phyloP scores from a whole-genome alignment of 2,888 invertebrate genomes.

The Blastobasis lacticolella region DNA sequence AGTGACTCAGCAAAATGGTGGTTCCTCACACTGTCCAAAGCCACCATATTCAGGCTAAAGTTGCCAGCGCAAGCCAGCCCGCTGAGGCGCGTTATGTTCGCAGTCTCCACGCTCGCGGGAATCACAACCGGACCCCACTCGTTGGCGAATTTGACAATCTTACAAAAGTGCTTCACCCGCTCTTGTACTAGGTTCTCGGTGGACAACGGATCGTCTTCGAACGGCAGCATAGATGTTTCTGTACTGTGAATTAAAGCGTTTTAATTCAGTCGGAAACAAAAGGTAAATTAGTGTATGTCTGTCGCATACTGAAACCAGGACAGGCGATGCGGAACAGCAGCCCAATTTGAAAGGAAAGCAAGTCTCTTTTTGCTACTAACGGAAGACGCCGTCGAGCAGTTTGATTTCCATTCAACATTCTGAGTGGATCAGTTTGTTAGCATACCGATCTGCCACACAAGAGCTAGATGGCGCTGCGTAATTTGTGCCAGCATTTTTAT shows the following conservation, averaged over 20 bases:
- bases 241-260: slow-evolving; percentile 32
- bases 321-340: too few species aligned
- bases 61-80: slow-evolving; percentile 66
- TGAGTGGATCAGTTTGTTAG: too few species aligned
- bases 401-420: too few species aligned
- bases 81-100: slow-evolving; percentile 42
- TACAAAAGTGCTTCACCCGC: slow-evolving; percentile 51
- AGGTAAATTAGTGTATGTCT: background rate
- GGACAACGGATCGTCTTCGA: slow-evolving; percentile 68
- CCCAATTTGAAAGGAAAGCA: too few species aligned
- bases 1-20: slow-evolving; percentile 83
- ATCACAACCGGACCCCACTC: slow-evolving; percentile 46
- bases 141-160: slow-evolving; percentile 51
- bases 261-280: slow-evolving; percentile 3
- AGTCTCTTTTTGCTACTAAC: too few species aligned
- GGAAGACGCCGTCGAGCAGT: too few species aligned
- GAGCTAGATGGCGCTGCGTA: too few species aligned
- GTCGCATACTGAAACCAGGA: too few species aligned
- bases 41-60: slow-evolving; percentile 63
- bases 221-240: slow-evolving; percentile 58
- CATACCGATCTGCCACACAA: too few species aligned
- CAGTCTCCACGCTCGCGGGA: slow-evolving; percentile 26
- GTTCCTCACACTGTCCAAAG: slow-evolving; percentile 82
- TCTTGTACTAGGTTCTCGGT: slow-evolving; percentile 65
- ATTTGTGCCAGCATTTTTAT: too few species aligned